These are phyloP conservation scores for Cassiopea andromeda DNA, from an alignment of 30 jellyfish, hydroid and myxozoan species.

Conservation along the genomic window DNA sequence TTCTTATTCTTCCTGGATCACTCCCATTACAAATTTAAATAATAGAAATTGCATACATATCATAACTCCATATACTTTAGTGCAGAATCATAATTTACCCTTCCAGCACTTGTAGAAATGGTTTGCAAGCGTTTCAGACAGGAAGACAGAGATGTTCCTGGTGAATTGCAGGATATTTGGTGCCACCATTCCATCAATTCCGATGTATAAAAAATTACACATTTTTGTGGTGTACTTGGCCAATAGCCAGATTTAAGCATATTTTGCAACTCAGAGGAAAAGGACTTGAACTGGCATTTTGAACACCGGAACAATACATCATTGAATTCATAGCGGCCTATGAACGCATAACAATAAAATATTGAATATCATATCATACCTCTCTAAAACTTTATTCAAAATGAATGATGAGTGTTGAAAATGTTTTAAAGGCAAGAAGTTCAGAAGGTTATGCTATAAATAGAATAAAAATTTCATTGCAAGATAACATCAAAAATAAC, in stretches of 20 bases:
- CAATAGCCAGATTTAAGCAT: not conserved
- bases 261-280: not conserved
- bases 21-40: not conserved
- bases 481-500: not conserved
- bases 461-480: not conserved
- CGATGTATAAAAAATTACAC: not conserved
- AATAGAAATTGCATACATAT: not conserved
- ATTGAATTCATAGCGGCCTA: constrained; percentile 28
- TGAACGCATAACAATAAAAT: not conserved
- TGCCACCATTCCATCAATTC: not conserved
- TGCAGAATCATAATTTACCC: not conserved
- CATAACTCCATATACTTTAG: not conserved
- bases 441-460: not conserved
- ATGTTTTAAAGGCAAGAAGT: not conserved
- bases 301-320: not conserved
- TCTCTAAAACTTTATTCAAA: not conserved
- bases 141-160: constrained; percentile 6
- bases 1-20: not conserved
- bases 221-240: not conserved
- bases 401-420: not conserved
- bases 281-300: not conserved
- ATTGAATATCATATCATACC: not conserved
- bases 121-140: constrained; percentile 15
- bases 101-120: constrained; percentile 39
- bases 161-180: not conserved